A percentile compares a stretch with the other conserved stretches of the same genome.
phyloP scores from a whole-genome alignment of 1,140 invertebrate species.

The Drosophila yakuba region DNA sequence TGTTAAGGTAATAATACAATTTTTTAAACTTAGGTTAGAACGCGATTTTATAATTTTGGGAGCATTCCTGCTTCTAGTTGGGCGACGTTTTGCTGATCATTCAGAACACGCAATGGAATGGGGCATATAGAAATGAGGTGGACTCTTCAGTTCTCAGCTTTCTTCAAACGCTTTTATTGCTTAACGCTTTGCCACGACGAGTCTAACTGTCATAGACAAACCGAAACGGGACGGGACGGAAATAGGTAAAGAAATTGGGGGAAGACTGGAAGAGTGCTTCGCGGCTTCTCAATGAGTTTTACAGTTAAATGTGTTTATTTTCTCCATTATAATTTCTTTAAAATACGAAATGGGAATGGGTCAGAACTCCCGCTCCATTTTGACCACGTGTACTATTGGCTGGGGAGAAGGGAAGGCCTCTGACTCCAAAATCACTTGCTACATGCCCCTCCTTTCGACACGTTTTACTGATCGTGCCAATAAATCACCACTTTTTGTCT shows the following conservation, averaged over 20 bases:
- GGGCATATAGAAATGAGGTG: not conserved
- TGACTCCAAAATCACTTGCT: slow-evolving; percentile 20
- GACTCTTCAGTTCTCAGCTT: slow-evolving; percentile 24
- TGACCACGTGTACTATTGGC: slow-evolving; percentile 27
- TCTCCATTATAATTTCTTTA: slow-evolving; percentile 21
- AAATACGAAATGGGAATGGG: slow-evolving; percentile 31
- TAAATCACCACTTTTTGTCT: slow-evolving; percentile 47
- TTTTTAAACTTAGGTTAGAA: not conserved
- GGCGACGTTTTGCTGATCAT: not conserved
- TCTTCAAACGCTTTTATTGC: slow-evolving; percentile 26
- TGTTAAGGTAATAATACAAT: no score
- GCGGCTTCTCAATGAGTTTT: slow-evolving; percentile 56
- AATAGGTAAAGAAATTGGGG: slow-evolving; percentile 29
- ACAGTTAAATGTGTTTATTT: slow-evolving; percentile 62
- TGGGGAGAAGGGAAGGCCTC: not conserved
- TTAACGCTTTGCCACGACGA: slow-evolving; percentile 31
- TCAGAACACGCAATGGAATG: not conserved
- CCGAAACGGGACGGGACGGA: slow-evolving; percentile 21
- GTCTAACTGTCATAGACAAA: slow-evolving; percentile 35
- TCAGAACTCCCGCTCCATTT: slow-evolving; percentile 40
- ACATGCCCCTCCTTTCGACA: slow-evolving; percentile 43
- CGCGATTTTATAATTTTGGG: no score
- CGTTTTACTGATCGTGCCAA: slow-evolving; percentile 54
- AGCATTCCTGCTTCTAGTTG: not conserved
- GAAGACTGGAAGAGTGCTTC: slow-evolving; percentile 48